Conservation (phyloP, 2,113 vertebrate genomes). For the Chelonoidis abingdonii region DNA sequence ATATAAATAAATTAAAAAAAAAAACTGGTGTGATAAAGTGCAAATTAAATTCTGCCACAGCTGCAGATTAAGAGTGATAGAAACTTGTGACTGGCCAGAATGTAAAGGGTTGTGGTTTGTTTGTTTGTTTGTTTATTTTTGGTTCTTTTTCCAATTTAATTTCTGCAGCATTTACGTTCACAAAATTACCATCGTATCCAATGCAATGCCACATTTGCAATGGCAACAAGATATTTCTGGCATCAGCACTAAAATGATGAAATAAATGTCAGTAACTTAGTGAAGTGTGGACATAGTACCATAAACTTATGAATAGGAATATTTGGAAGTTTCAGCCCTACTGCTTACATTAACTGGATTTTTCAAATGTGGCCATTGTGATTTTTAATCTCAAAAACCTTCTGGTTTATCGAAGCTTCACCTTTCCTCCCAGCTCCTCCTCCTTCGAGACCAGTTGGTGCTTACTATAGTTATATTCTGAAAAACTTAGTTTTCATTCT, state of each 20-base stretch:
- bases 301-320: not conserved
- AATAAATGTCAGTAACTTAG: not conserved
- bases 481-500: not conserved
- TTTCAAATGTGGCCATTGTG: not conserved
- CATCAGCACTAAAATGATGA: not conserved
- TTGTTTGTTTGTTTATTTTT: not conserved
- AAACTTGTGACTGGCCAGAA: not conserved
- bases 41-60: not conserved
- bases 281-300: not conserved
- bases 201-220: not conserved
- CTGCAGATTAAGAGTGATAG: not conserved
- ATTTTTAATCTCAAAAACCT: not conserved
- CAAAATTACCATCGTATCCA: rapidly evolving
- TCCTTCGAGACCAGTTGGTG: not conserved
- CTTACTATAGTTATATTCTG: not conserved
- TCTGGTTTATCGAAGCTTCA: not conserved
- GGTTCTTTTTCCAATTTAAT: not conserved
- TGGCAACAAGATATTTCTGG: rapidly evolving
- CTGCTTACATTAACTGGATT: not conserved
- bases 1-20: not conserved
- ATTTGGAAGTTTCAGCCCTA: not conserved
- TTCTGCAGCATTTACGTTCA: not conserved
- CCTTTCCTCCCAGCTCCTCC: not conserved
- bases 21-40: not conserved
- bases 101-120: not conserved